Percentiles rank a stretch among this genome's conserved stretches.
Evolutionary conservation across 2,888 invertebrate species (phyloP).

Genomic region (Pegoplata infirma): DNA sequence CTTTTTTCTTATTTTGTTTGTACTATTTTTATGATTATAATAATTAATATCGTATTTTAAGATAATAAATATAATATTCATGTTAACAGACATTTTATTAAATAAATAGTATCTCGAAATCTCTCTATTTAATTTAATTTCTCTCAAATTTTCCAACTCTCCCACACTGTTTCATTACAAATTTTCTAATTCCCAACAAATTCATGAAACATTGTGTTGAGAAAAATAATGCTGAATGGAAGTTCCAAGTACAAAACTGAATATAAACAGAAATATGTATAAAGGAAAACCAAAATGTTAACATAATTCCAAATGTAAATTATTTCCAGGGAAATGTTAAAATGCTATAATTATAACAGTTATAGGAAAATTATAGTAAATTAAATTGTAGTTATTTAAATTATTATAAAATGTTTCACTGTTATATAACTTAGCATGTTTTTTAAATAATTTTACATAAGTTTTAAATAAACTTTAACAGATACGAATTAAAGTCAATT

Average conservation of each 20-base stretch:
- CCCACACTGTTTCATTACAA: neutral
- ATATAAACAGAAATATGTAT: too few relatives aligned
- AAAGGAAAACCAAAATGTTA: neutral
- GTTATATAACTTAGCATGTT: too few relatives aligned
- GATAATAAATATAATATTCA: conserved; percentile 28
- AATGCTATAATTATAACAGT: neutral
- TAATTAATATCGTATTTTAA: conserved; percentile 31
- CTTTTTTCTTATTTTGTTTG: neutral
- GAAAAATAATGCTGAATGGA: neutral
- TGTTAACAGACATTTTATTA: neutral
- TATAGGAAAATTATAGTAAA: too few relatives aligned
- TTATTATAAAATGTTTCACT: too few relatives aligned
- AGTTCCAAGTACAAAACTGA: neutral
- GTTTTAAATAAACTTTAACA: too few relatives aligned
- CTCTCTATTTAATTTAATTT: neutral
- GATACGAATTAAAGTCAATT: too few relatives aligned
- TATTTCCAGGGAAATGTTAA: neutral
- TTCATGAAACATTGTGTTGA: too few relatives aligned
- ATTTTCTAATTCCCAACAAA: too few relatives aligned
- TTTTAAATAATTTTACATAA: too few relatives aligned
- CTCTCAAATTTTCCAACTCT: neutral
- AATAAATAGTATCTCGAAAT: neutral
- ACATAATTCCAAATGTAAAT: neutral
- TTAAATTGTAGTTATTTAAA: too few relatives aligned
- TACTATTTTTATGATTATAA: conserved; percentile 5